These are phyloP conservation scores for Ptychodera flava DNA, from an alignment of 35 echinoderm and acorn worm genomes.

Conservation along the genomic window DNA sequence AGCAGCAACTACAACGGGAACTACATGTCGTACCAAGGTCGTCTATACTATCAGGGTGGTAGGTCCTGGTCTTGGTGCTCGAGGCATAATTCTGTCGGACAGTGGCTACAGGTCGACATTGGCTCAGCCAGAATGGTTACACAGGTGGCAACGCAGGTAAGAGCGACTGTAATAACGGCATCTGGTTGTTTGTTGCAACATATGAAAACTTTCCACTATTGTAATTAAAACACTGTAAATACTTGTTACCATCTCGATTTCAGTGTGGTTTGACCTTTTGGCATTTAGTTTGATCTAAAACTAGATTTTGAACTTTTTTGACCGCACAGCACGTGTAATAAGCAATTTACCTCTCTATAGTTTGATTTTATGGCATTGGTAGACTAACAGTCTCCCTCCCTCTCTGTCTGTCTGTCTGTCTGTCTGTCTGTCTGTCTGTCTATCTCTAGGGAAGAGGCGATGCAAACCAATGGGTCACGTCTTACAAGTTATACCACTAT, in stretches of 20 bases:
- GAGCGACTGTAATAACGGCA: too few relatives aligned
- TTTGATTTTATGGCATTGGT: too few relatives aligned
- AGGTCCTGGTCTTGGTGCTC: not conserved
- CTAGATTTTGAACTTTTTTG: too few relatives aligned
- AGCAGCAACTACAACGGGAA: not conserved
- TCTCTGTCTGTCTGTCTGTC: not conserved
- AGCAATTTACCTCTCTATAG: too few relatives aligned
- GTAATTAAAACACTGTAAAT: too few relatives aligned
- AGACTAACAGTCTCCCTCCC: not conserved
- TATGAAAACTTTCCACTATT: too few relatives aligned
- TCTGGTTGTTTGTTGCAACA: too few relatives aligned
- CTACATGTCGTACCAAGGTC: not conserved
- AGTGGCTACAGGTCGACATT: not conserved
- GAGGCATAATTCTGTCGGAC: not conserved
- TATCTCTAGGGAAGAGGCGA: not conserved
- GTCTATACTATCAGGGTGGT: not conserved
- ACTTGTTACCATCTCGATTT: too few relatives aligned
- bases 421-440: not conserved
- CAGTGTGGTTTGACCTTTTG: too few relatives aligned
- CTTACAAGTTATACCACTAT: not conserved
- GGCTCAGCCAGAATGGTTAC: not conserved
- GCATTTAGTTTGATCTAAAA: too few relatives aligned
- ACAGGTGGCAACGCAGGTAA: not conserved
- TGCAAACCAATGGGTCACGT: not conserved
- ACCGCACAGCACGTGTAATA: too few relatives aligned